Evolutionary conservation across 2,888 invertebrate species (phyloP).

Genomic region (Slavum lentiscoides): DNA sequence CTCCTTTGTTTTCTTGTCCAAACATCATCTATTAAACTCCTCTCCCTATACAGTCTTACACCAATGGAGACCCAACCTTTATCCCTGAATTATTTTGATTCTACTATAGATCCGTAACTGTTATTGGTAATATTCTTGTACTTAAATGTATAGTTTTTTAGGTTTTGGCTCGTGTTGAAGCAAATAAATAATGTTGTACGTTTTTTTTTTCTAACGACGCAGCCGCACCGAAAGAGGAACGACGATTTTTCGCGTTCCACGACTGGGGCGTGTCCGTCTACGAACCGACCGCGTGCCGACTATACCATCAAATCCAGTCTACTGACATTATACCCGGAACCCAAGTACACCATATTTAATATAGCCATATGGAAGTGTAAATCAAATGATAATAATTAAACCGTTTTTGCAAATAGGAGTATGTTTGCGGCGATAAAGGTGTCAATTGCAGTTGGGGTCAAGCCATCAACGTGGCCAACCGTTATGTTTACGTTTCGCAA

Average conservation of each 20-base stretch:
- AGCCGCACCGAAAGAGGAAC: conserved; percentile 67
- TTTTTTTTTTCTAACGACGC: conserved; percentile 22
- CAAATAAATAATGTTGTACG: too few species aligned
- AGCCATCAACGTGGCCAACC: conserved; percentile 71
- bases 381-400: too few species aligned
- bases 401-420: conserved; percentile 62
- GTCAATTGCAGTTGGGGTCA: conserved; percentile 73
- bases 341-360: conserved; percentile 61
- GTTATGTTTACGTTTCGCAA: conserved; percentile 74
- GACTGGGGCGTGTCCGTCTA: conserved; percentile 75
- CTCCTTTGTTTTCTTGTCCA: too few species aligned
- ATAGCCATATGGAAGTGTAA: too few species aligned
- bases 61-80: too few species aligned
- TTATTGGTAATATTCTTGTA: too few species aligned
- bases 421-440: conserved; percentile 72
- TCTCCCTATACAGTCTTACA: too few species aligned
- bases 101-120: too few species aligned
- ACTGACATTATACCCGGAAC: conserved; percentile 74
- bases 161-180: too few species aligned
- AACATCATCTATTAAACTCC: too few species aligned
- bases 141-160: too few species aligned
- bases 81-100: too few species aligned
- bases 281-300: conserved; percentile 71
- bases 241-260: conserved; percentile 75
- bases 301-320: conserved; percentile 72